Evolutionary conservation across 2,113 vertebrate species (phyloP), one percentile per base, ranked within the genome.

Genomic region (Sylvia atricapilla): DNA sequence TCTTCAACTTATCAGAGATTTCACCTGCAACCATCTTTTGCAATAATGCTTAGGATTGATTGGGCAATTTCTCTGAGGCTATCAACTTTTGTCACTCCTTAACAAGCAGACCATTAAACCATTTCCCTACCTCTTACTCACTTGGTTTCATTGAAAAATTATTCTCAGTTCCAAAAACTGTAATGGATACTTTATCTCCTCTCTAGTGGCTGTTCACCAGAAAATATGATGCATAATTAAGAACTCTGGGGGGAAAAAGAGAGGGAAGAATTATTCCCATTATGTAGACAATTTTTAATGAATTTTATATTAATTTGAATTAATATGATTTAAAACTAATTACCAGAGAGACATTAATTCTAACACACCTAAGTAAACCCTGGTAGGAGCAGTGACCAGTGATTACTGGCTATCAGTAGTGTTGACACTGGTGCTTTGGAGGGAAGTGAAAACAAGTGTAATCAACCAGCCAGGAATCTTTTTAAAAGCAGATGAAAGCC

Each of bases 161-260:
- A 67, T 68, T 81, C 75, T 87, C 78, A 18, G 62, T 97, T 95
- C 74, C 89, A 87, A 92, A 84, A 92, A 18, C 70, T 73, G 58
- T 79, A 85, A 87, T 50, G 43, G 78, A 91, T 83, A 49, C 67
- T 95, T 95, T 89, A 83, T 95, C 78, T 95, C 55, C 94, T 89
- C 93, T 93, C 70, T 69, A 85, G 81, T 89, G 84, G 74, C 53
- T 9, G 21, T 79, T 91, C 78, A 89, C 77, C 84, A 93, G 87
- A 92, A 97, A 96, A 95, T 89, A 94, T 73, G 90, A 87, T 4
- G 11, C 43, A 68, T 91, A 93, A 96, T 95, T 95, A 85, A 87
- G 75, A 87, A 87, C 62, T 87, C 73, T 15, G 37, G 27, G 63
- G n/a, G 74, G 35, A 16, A 3, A 39, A 68, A 66, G 72, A 73